Base-by-base conservation (phyloP, 2,888 invertebrate species). In the Vesta saturnalis region DNA sequence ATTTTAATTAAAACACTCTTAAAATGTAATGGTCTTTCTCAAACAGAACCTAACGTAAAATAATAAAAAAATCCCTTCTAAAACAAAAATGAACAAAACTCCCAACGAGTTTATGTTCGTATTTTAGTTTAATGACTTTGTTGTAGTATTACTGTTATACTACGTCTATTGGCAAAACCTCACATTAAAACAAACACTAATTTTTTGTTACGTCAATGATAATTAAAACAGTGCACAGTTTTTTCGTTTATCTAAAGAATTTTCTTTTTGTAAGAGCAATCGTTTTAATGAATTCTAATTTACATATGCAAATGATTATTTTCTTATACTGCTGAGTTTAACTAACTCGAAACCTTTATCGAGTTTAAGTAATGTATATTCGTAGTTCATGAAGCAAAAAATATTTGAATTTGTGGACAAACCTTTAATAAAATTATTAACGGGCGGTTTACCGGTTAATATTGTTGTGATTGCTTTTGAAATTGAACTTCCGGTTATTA, bases 121-220 rank as follows among this genome's bases (percentile, higher is more conserved):
- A 39, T 39, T 39, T 39, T n/a, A 39, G 39, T 39, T 39, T 39
- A 39, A 39, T 39, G 39, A 39, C 39, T 39, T 39, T 39, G 39
- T 39, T n/a, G 39, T 39, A 39, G 8, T 39, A 39, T n/a, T n/a
- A n/a, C n/a, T n/a, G n/a, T n/a, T n/a, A n/a, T n/a, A n/a, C n/a
- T n/a, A n/a, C 39, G 8, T 39, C 8, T n/a, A 39, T 39, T n/a
- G 39, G 30, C 8, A 39, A 39, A 39, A 39, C 39, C 39, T 10
- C 39, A 39, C n/a, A 39, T n/a, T 39, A 39, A 39, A 39, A 39
- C 39, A 39, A 39, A 39, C 8, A n/a, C 39, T 10, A n/a, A 8
- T 3, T 39, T 39, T 39, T n/a, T 39, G 8, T 39, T 39, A 2
- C n/a, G n/a, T 39, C 39, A 6, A n/a, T 3, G 12, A n/a, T 39